A percentile compares a stretch with the other conserved stretches of the same genome.
phyloP scores from a whole-genome alignment of 1,140 invertebrate species.

The Panagrolaimus sp. region DNA sequence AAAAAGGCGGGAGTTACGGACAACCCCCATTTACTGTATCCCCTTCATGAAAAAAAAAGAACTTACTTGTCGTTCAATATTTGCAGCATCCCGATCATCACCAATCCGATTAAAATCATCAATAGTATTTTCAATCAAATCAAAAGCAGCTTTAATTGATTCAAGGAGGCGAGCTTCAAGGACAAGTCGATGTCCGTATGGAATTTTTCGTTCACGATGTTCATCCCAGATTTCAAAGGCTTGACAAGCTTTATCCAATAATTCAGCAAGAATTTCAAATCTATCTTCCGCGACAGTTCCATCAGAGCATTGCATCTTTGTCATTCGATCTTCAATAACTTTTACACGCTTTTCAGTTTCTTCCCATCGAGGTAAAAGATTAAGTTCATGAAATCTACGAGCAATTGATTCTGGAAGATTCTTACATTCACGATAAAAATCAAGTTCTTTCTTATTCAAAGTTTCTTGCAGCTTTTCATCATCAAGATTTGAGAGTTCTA shows the following conservation, averaged over 20 bases:
- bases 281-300: conserved; percentile 50
- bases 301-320: conserved; percentile 35
- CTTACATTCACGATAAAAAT: conserved; percentile 27
- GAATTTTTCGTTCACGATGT: conserved; percentile 37
- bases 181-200: conserved; percentile 47
- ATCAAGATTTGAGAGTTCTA: conserved; percentile 21
- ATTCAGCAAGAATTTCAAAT: conserved; percentile 48
- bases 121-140: conserved; percentile 44
- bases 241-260: conserved; percentile 48
- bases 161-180: conserved; percentile 40
- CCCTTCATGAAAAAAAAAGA: background rate
- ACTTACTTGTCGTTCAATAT: conserved; percentile 40
- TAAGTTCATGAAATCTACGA: conserved; percentile 27
- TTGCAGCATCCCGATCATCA: conserved; percentile 27
- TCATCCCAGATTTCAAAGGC: conserved; percentile 52
- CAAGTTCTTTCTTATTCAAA: conserved; percentile 27
- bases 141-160: conserved; percentile 39
- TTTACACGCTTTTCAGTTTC: conserved; percentile 41
- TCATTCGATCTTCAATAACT: conserved; percentile 32
- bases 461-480: conserved; percentile 25
- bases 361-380: conserved; percentile 40
- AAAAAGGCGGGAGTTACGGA: no score
- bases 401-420: conserved; percentile 28
- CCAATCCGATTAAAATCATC: conserved; percentile 39
- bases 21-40: no score